Evolutionary conservation across 2,888 invertebrate genomes (phyloP).

Genomic region (Nysson spinosus): DNA sequence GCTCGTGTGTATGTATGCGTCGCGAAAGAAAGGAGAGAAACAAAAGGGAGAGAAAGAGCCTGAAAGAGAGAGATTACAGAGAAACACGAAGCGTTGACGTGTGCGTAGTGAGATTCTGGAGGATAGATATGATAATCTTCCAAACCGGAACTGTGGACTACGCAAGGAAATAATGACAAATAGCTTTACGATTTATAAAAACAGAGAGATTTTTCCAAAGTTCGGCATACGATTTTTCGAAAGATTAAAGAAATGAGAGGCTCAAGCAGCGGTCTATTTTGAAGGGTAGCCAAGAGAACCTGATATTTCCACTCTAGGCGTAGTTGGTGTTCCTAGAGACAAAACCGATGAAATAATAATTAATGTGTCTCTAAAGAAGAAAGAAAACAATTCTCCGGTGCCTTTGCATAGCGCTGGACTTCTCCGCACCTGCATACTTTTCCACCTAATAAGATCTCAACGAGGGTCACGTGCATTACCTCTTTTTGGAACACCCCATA

Average conservation of each 20-base stretch:
- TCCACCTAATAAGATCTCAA: slow-evolving; percentile 40
- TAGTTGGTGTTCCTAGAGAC: slow-evolving; percentile 60
- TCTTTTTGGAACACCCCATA: slow-evolving; percentile 49
- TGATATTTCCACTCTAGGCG: slow-evolving; percentile 43
- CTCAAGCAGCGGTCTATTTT: slow-evolving; percentile 59
- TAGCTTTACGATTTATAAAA: slow-evolving; percentile 65
- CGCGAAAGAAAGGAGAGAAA: slow-evolving; percentile 5
- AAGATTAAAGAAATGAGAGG: slow-evolving; percentile 54
- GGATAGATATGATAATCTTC: slow-evolving; percentile 39
- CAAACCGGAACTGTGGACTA: slow-evolving; percentile 31
- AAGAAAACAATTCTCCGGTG: slow-evolving; percentile 63
- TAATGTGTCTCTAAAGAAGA: slow-evolving; percentile 46
- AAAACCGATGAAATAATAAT: slow-evolving; percentile 43
- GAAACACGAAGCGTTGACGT: slow-evolving; percentile 20
- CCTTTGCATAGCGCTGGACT: slow-evolving; percentile 68
- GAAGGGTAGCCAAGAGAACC: slow-evolving; percentile 51
- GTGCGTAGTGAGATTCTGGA: slow-evolving; percentile 28
- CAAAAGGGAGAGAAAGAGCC: slow-evolving; percentile 22
- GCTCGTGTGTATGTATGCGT: slow-evolving; percentile 11
- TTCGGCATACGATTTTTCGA: slow-evolving; percentile 49
- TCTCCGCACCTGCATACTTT: slow-evolving; percentile 56
- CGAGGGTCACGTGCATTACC: slow-evolving; percentile 48
- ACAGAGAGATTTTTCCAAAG: slow-evolving; percentile 45
- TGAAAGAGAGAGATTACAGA: slow-evolving; percentile 25
- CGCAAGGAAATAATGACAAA: slow-evolving; percentile 50